Evolutionary conservation across 2,113 vertebrate species (phyloP), one percentile per base, ranked within the genome.

Genomic region (Cheilinus undulatus): DNA sequence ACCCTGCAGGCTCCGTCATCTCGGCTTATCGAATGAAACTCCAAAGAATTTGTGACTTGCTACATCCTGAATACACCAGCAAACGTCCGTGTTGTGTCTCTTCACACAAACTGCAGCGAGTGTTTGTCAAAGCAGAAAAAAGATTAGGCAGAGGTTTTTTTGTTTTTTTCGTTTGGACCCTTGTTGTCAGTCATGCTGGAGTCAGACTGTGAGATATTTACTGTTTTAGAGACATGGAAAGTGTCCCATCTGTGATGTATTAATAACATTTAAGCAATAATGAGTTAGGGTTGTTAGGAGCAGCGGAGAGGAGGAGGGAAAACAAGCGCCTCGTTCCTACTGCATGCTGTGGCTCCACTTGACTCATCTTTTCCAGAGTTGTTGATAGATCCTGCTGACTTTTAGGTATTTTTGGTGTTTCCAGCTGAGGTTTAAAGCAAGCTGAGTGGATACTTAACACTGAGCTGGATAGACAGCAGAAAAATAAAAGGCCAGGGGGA

Each of bases 21-120:
- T 83, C 73, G 67, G 84, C 86, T 88, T 87, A 79, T 84, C 68
- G 86, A 88, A 84, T 82, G 78, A 84, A 84, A 88, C 85, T 91
- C 92, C 91, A 92, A 92, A 93, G 92, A 93, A 89, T 80, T 75
- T 78, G 82, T 86, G 76, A 81, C 74, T 74, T 17, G 73, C 75
- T 88, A 73, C 90, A 86, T 91, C 88, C 91, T 90, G 85, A 93
- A 90, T 83, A 88, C 92, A 94, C 93, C 93, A 94, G 93, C 93
- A 94, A 89, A 90, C 38, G 51, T 85, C 67, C 78, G 49, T 38
- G 83, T 86, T 32, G 73, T 73, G 77, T 88, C 85, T 80, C 80
- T 57, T 69, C 76, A 57, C 69, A 57, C 65, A 60, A 74, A 74
- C 68, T 19, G 82, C 61, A 79, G 78, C 62, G 51, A 52, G 73